These are phyloP conservation scores for Sicus ferrugineus DNA, from an alignment of 2,888 invertebrate species.

Conservation along the genomic window DNA sequence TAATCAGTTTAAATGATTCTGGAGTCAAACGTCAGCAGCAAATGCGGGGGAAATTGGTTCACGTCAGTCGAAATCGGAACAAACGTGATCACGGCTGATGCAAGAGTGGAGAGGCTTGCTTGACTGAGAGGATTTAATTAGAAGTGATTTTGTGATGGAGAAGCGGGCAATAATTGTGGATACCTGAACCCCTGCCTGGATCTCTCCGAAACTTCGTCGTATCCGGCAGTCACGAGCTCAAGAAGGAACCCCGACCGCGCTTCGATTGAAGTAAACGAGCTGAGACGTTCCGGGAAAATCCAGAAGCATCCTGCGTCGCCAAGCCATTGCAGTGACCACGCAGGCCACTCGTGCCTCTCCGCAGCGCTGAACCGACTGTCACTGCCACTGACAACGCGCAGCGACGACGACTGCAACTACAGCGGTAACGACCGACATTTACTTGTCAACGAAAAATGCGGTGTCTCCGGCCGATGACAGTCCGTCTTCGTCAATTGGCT, in stretches of 20 bases:
- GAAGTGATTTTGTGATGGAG: neutral
- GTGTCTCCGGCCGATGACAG: slow-evolving; percentile 44
- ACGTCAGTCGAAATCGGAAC: neutral
- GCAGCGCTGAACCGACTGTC: neutral
- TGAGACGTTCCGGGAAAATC: neutral
- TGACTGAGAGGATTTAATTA: neutral
- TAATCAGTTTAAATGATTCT: slow-evolving; percentile 34
- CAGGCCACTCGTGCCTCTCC: neutral
- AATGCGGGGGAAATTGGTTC: neutral
- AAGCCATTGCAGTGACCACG: neutral
- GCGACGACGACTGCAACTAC: neutral
- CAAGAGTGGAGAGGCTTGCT: too few species aligned
- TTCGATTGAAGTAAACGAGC: neutral
- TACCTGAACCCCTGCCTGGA: too few species aligned
- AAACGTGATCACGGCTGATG: neutral
- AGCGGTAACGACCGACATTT: neutral
- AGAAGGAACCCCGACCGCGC: too few species aligned
- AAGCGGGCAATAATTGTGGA: neutral
- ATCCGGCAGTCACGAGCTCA: too few species aligned
- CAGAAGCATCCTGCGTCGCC: neutral
- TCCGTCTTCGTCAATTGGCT: slow-evolving; percentile 47
- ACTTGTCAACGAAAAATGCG: slow-evolving; percentile 43
- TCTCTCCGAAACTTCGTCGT: too few species aligned
- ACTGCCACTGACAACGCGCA: neutral
- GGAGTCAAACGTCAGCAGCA: slow-evolving; percentile 27